Evolutionary conservation across 2,113 vertebrate genomes (phyloP), one percentile per base, ranked within the genome.

Genomic region (Copsychus sechellarum): DNA sequence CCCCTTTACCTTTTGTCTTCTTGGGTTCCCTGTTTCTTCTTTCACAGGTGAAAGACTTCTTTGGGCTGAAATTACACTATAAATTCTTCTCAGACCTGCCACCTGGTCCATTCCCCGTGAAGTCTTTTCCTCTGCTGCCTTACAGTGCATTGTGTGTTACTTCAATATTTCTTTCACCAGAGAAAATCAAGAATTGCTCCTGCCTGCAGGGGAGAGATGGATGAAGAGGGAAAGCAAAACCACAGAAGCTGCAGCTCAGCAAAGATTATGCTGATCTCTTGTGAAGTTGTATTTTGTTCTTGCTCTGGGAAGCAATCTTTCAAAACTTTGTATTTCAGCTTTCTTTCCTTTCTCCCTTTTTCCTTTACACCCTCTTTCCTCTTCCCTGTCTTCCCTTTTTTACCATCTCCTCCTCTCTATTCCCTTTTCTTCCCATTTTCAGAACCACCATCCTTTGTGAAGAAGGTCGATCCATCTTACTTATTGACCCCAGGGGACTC

Each of bases 371-470:
- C 7, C 22, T 24, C 6, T 51, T 83, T 50, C 14, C 18, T 29
- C 13, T 47, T 43, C 38, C 92, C 92, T 2, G 29, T 69, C 81
- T 54, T 28, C 84, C 86, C 94, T 14, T 48, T 90, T 97, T 43
- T 53, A 22, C 56, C 50, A 4, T 23, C 40, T 45, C 11, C 70
- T 48, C 25, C 40, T 21, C 12, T 64, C 26, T 73, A 23, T 47
- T 86, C 34, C 60, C 86, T 66, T 89, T 84, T 72, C 80, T 73
- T 57, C 92, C 95, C 91, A 92, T 90, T 96, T 98, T 70, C 98
- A 99, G 99, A 99, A 82, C 99, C 99, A 34, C 99, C 99, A 15
- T 97, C 97, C 19, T 99, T 99, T 97, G 96, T 99, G 94, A 99
- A 99, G 98, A 99, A 99, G 97, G 97, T 99, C 93, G 99, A 99